A percentile compares a stretch with the other conserved stretches of the same genome.
phyloP scores from a whole-genome alignment of 2,113 vertebrate species.

The Acinonyx jubatus region DNA sequence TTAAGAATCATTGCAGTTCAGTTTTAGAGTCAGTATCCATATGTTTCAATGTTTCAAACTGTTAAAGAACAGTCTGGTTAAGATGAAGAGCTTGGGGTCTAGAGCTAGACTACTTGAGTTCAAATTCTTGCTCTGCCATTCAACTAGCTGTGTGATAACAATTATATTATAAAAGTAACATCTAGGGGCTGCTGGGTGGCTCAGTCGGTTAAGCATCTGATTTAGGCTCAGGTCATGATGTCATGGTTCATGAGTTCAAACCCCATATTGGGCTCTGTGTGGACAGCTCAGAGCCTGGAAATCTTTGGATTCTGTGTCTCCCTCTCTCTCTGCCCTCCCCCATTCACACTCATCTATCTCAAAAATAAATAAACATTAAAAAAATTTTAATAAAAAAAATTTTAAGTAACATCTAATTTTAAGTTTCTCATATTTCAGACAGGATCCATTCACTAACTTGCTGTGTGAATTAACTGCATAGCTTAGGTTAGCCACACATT shows the following conservation, averaged over 20 bases:
- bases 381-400: no score
- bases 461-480: background rate
- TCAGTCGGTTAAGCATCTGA: no score
- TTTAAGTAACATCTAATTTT: background rate
- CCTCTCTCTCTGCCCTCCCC: no score
- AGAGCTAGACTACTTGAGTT: background rate
- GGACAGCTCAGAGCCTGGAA: no score
- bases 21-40: background rate
- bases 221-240: no score
- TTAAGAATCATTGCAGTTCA: background rate
- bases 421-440: background rate
- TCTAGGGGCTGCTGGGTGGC: background rate
- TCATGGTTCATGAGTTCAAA: no score
- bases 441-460: background rate
- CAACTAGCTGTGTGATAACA: background rate
- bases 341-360: no score
- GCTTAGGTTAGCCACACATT: background rate
- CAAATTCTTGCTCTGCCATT: background rate
- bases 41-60: background rate
- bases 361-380: no score
- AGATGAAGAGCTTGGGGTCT: background rate
- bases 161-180: background rate
- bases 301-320: no score
- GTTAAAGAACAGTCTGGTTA: background rate
- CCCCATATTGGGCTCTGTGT: no score